Base-by-base conservation (phyloP, 2,113 vertebrate genomes). In the Ceyx margarethae region DNA sequence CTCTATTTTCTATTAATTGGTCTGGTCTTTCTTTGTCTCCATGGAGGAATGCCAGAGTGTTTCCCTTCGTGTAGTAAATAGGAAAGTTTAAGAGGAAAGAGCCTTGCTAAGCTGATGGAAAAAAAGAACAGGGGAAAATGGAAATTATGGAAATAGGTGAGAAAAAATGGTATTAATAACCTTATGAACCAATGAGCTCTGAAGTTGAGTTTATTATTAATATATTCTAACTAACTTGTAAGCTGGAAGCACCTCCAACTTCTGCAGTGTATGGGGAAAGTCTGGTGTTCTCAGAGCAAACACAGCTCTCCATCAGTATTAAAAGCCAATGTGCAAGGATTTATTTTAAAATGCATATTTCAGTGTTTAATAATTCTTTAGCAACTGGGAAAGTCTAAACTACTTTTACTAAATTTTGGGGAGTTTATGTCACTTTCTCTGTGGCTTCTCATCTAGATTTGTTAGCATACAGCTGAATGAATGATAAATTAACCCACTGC, bases 21-120 rank as follows among this genome's bases (percentile, higher is more conserved):
- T 31, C 71, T 73, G 60, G 64, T 43, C 64, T 85, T 78, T 96
- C 37, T 91, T 88, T 81, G 62, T n/a, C 61, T 85, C 5, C 33
- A 17, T 87, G 91, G 81, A 94, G 25, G 40, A 83, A 56, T 48
- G 87, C 84, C 94, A 93, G 67, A n/a, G 31, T 42, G 40, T 71
- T 82, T 87, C 81, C 81, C 29, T 66, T 79, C 62, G 64, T 29
- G 13, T 37, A 74, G 53, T 72, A 87, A 92, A 83, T 68, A 87
- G 48, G 54, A 18, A 9, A 48, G 17, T 65, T 74, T 51, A 80
- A 81, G 65, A 89, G 87, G 46, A 73, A 89, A 67, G 37, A 82
- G 15, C 37, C 15, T 46, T 69, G 50, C 73, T 91, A 65, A 91
- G 31, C 40, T 76, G 51, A 57, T 76, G 37, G 33, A 58, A 74